Conservation (phyloP, 1,140 invertebrate species). For the Belonocnema kinseyi region DNA sequence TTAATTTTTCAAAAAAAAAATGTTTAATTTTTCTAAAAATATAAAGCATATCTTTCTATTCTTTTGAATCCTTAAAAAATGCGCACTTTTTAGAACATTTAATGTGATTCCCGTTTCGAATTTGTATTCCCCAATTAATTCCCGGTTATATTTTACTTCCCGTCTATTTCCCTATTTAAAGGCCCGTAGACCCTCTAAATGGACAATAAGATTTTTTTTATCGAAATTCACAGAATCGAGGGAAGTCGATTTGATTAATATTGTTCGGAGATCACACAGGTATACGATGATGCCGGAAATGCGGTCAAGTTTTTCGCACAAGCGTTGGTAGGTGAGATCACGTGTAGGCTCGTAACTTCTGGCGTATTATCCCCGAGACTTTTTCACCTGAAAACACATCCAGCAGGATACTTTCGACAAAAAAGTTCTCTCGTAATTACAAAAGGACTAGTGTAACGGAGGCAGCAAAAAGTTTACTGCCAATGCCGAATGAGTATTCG, state of each 20-base stretch:
- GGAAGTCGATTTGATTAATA: conserved; percentile 18
- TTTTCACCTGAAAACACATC: conserved; percentile 39
- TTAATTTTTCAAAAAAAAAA: too few relatives aligned
- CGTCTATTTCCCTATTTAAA: too few relatives aligned
- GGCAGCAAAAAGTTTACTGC: conserved; percentile 20
- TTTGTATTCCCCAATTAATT: too few relatives aligned
- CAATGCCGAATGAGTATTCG: conserved; percentile 3
- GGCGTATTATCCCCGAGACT: conserved; percentile 32
- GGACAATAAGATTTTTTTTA: neutral
- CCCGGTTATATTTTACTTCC: too few relatives aligned
- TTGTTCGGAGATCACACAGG: neutral
- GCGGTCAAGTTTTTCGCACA: conserved; percentile 46
- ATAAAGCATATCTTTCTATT: too few relatives aligned
- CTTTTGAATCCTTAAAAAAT: too few relatives aligned
- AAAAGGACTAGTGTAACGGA: conserved; percentile 36
- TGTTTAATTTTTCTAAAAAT: too few relatives aligned
- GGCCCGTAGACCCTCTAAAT: too few relatives aligned
- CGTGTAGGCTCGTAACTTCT: conserved; percentile 24
- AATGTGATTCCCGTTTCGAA: too few relatives aligned
- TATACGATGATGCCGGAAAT: conserved; percentile 37
- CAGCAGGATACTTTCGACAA: conserved; percentile 38
- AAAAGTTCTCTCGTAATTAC: conserved; percentile 37
- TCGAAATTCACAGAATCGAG: neutral
- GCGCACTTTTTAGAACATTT: too few relatives aligned
- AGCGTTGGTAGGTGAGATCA: conserved; percentile 5